Percentiles rank a stretch among this genome's conserved stretches.
Conservation (phyloP, 1,140 invertebrate species). For the Drosophila paulistorum region DNA sequence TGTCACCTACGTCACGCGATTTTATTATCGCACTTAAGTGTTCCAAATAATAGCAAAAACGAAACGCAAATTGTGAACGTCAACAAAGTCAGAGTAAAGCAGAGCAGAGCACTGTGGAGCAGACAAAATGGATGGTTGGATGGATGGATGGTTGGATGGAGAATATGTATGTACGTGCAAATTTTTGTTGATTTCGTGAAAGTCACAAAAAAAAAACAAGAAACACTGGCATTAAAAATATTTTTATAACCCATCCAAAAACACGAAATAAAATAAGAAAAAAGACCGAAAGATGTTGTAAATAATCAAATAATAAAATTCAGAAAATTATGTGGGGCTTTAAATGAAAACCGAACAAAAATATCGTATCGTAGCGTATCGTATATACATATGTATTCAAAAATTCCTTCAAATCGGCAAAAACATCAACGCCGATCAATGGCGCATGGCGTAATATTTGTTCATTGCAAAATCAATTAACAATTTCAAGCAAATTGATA, state of each 20-base stretch:
- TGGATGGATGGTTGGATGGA: constrained; percentile 1
- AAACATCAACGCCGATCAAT: constrained; percentile 23
- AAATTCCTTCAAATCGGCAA: constrained; percentile 52
- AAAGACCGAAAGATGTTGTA: constrained; percentile 40
- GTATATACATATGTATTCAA: constrained; percentile 32
- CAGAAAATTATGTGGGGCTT: constrained; percentile 56
- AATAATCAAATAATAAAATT: constrained; percentile 74
- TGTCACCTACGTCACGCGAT: constrained; percentile 47
- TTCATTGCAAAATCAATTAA: constrained; percentile 82
- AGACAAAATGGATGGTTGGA: constrained; percentile 1
- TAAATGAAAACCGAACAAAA: constrained; percentile 38
- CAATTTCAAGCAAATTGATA: constrained; percentile 80
- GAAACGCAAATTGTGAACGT: constrained; percentile 45
- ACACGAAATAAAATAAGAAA: constrained; percentile 31
- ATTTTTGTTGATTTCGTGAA: constrained; percentile 68
- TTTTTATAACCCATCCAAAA: constrained; percentile 39
- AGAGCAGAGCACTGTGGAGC: not conserved
- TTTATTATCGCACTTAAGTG: constrained; percentile 67
- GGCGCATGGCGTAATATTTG: constrained; percentile 74
- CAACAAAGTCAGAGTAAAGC: constrained; percentile 27
- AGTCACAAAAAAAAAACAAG: constrained; percentile 40
- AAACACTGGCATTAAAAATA: constrained; percentile 56
- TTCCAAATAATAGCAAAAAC: constrained; percentile 41
- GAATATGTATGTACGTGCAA: constrained; percentile 55
- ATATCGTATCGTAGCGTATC: constrained; percentile 38